Evolutionary conservation across 2,888 invertebrate species (phyloP).

Genomic region (Spatulosminthurus flaviceps): DNA sequence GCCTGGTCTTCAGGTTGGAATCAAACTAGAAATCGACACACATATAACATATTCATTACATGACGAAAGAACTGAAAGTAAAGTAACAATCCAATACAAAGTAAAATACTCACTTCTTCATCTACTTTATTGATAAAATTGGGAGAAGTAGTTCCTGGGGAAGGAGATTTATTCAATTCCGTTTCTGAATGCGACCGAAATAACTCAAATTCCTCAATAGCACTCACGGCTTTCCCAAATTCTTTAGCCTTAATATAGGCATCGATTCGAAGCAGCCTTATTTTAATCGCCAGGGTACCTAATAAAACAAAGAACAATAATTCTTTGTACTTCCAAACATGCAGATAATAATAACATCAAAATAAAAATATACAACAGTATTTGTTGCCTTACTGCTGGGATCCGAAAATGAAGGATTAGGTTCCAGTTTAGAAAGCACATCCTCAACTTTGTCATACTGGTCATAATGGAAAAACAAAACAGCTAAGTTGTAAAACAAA

Average conservation of each 20-base stretch:
- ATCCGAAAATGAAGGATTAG: background rate
- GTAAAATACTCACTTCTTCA: background rate
- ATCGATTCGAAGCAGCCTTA: background rate
- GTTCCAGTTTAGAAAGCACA: background rate
- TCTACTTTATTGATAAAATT: background rate
- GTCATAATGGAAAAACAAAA: slow-evolving; percentile 78
- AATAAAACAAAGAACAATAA: slow-evolving; percentile 9
- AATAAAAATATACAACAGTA: slow-evolving; percentile 66
- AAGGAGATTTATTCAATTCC: slow-evolving; percentile 61
- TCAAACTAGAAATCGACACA: slow-evolving; percentile 32
- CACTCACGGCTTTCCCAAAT: slow-evolving; percentile 68
- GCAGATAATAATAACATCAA: background rate
- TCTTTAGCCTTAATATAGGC: background rate
- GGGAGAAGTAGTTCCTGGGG: background rate
- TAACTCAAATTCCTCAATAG: slow-evolving; percentile 70
- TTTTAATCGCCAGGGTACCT: background rate
- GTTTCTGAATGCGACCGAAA: slow-evolving; percentile 66
- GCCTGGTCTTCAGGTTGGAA: slow-evolving; percentile 51
- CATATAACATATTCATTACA: too few relatives aligned
- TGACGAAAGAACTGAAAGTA: too few relatives aligned
- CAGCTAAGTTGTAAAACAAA: slow-evolving; percentile 81
- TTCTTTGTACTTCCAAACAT: background rate
- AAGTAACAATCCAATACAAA: background rate
- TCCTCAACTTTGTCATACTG: slow-evolving; percentile 74
- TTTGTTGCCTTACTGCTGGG: too few relatives aligned